phyloP scores from a whole-genome alignment of 1,140 invertebrate genomes.

The Zaprionus taronus region DNA sequence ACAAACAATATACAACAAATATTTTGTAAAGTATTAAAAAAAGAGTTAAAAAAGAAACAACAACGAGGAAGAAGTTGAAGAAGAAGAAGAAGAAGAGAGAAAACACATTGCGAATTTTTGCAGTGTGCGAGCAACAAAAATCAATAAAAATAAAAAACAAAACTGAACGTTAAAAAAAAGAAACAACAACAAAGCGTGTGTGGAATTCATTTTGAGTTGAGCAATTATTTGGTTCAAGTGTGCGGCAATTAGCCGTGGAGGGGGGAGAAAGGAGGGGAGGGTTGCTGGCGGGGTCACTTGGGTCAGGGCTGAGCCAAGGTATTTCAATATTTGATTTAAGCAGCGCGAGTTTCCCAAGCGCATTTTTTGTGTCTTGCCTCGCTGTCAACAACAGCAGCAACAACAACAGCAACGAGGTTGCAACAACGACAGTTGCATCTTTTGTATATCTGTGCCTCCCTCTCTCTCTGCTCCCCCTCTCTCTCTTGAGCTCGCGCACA shows the following conservation, averaged over 20 bases:
- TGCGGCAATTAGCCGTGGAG: slow-evolving; percentile 61
- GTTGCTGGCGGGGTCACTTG: slow-evolving; percentile 12
- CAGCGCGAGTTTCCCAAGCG: slow-evolving; percentile 75
- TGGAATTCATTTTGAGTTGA: slow-evolving; percentile 62
- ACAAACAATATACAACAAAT: slow-evolving; percentile 25
- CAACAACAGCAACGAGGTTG: slow-evolving; percentile 39
- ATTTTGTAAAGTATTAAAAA: slow-evolving; percentile 78
- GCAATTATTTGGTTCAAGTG: slow-evolving; percentile 71
- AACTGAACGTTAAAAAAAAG: slow-evolving; percentile 30
- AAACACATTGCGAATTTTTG: slow-evolving; percentile 49
- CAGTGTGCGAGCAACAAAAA: slow-evolving; percentile 51
- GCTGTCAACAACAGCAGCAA: slow-evolving; percentile 56
- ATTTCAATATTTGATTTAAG: slow-evolving; percentile 81
- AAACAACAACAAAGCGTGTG: slow-evolving; percentile 30
- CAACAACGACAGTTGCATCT: slow-evolving; percentile 75
- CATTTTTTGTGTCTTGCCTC: slow-evolving; percentile 63
- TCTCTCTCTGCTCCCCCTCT: slow-evolving; percentile 10
- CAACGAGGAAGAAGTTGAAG: slow-evolving; percentile 49
- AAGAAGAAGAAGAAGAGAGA: slow-evolving; percentile 28
- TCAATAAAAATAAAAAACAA: slow-evolving; percentile 62
- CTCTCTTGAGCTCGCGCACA: slow-evolving; percentile 47
- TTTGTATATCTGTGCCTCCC: slow-evolving; percentile 74
- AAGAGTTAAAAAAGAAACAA: slow-evolving; percentile 40
- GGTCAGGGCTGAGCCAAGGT: slow-evolving; percentile 63
- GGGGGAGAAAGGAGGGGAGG: not conserved